Percentiles rank a stretch among this genome's conserved stretches.
Conservation (phyloP, 2,888 invertebrate species). For the Pristionchus mayeri region DNA sequence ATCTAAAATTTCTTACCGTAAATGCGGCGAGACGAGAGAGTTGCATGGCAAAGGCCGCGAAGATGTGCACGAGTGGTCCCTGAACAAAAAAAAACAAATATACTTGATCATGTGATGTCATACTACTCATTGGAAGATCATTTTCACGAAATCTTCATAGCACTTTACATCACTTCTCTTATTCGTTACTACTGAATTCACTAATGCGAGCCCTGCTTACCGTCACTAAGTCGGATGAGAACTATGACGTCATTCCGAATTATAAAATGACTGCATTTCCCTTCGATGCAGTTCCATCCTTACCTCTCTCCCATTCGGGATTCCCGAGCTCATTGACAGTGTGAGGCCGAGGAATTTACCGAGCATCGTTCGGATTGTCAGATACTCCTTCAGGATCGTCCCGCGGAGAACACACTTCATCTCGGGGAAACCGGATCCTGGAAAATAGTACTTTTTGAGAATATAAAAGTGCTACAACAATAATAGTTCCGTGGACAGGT, state of each 20-base stretch:
- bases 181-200: too few relatives aligned
- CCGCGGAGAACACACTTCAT: slow-evolving; percentile 32
- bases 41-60: slow-evolving; percentile 23
- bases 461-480: too few relatives aligned
- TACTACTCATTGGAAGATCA: too few relatives aligned
- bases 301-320: slow-evolving; percentile 41
- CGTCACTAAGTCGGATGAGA: too few relatives aligned
- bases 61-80: slow-evolving; percentile 20
- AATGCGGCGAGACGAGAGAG: neutral
- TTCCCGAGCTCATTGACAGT: slow-evolving; percentile 25
- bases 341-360: slow-evolving; percentile 28
- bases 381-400: slow-evolving; percentile 35
- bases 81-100: neutral
- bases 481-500: too few relatives aligned
- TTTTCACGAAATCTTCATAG: neutral
- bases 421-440: slow-evolving; percentile 40
- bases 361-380: slow-evolving; percentile 25
- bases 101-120: too few relatives aligned
- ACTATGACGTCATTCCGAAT: too few relatives aligned
- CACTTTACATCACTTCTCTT: neutral
- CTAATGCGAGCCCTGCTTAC: neutral
- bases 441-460: too few relatives aligned
- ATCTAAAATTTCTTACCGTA: neutral
- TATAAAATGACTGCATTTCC: too few relatives aligned
- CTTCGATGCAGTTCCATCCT: too few relatives aligned